Base-by-base conservation (phyloP, 1,140 invertebrate species). In the Achatina immaculata region DNA sequence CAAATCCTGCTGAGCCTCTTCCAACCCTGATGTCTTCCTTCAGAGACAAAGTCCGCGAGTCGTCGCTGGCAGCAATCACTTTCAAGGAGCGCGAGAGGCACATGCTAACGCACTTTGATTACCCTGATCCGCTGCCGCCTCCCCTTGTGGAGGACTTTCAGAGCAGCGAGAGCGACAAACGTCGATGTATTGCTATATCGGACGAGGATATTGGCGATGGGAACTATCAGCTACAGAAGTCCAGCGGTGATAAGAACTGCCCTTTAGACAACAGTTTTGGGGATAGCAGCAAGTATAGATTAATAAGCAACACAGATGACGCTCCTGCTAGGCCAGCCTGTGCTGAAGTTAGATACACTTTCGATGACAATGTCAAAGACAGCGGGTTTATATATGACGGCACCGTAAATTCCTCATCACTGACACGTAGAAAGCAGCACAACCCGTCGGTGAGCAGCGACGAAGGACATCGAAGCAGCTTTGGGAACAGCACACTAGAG, bases 21-120 rank as follows among this genome's bases (percentile, higher is more conserved):
- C 80, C 81, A 31, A 85, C 81, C 16, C 73, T 84, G 3, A 84
- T 84, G 83, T 83, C 84, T 9, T 83, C 84, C 11, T 83, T 85
- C 42, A 40, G 83, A 51, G 83, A 85, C 78, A 85, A 83, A 80
- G 78, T 85, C 34, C 77, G 81, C 28, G 84, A 85, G 82, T 83
- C 81, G 14, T 84, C 83, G 24, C 40, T 71, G 14, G 82, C 81
- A 45, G 83, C 83, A 42, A 83, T 72, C 68, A 80, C 55, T 34
- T 84, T 84, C 72, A 80, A 80, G 42, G 81, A 85, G 45, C 81
- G 80, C 48, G 66, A 77, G 62, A 71, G 78, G 48, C 74, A 78
- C 78, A 75, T 83, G 78, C 68, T 84, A 58, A 79, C 72, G 69
- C 81, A 66, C 28, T 83, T 71, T 36, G 65, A 78, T 28, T 78